Evolutionary conservation across 2,113 vertebrate genomes (phyloP).

Genomic region (Crotalus horridus): DNA sequence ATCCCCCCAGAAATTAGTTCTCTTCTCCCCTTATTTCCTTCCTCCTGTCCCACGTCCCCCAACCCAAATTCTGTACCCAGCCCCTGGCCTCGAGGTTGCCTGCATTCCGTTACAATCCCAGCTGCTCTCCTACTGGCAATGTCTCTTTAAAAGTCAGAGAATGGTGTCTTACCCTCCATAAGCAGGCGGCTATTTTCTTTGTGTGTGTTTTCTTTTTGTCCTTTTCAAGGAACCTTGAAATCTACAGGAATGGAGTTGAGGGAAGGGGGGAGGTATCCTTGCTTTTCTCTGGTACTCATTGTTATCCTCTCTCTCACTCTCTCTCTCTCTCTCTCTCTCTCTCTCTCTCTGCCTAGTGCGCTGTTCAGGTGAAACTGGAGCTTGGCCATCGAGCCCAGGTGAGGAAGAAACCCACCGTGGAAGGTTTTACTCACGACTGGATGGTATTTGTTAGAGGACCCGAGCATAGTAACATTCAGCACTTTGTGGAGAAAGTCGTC

Average conservation of each 20-base stretch:
- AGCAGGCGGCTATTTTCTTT: slow-evolving; percentile 46
- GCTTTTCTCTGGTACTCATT: slow-evolving; percentile 54
- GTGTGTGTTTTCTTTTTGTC: slow-evolving; percentile 44
- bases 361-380: slow-evolving; percentile 98
- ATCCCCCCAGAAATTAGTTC: neutral
- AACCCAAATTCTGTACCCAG: neutral
- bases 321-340: slow-evolving; percentile 28
- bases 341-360: slow-evolving; percentile 75
- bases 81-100: neutral
- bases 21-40: neutral
- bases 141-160: neutral
- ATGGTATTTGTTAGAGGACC: slow-evolving; percentile 97
- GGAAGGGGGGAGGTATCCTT: neutral
- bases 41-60: neutral
- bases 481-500: slow-evolving; percentile 99
- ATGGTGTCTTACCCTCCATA: neutral
- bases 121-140: neutral
- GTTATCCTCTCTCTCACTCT: slow-evolving; percentile 29
- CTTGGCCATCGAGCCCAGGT: slow-evolving; percentile 96
- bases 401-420: slow-evolving; percentile 93
- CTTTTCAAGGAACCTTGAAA: neutral
- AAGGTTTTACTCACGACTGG: slow-evolving; percentile 99
- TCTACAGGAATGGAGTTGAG: neutral
- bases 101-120: slow-evolving; percentile 58
- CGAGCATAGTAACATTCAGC: slow-evolving; percentile 97